Evolutionary conservation across 2,113 vertebrate genomes (phyloP).

Genomic region (Xiphophorus hellerii): DNA sequence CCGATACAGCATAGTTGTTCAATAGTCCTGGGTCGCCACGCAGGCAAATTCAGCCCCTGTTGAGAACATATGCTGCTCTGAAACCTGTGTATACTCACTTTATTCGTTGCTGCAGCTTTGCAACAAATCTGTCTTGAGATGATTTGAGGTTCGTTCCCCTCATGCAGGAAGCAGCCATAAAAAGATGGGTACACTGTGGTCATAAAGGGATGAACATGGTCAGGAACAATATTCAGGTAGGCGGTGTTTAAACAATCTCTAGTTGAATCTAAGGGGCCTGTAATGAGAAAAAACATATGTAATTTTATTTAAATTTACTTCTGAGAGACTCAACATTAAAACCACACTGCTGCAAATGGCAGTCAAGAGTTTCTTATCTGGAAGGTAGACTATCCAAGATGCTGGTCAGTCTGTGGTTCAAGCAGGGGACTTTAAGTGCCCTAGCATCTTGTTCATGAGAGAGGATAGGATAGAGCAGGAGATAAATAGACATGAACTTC

Average conservation of each 20-base stretch:
- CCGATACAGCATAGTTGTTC: too few species aligned
- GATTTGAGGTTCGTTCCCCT: neutral
- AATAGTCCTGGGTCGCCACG: too few species aligned
- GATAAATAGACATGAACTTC: neutral
- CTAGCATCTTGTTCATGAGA: neutral
- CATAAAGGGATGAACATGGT: neutral
- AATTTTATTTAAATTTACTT: too few species aligned
- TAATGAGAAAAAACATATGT: too few species aligned
- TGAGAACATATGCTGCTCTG: too few species aligned
- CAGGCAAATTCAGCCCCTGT: too few species aligned
- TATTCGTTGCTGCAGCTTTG: neutral
- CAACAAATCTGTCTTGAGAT: neutral
- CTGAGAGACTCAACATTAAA: neutral
- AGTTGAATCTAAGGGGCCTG: too few species aligned
- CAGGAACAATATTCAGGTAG: neutral
- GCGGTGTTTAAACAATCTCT: too few species aligned
- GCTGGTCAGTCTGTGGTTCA: neutral
- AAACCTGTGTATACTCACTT: too few species aligned
- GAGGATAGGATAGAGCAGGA: neutral
- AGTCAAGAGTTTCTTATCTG: too few species aligned
- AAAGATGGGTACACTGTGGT: neutral
- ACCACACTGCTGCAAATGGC: neutral
- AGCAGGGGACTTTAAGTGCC: too few species aligned
- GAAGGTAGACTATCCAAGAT: neutral
- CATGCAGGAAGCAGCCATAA: neutral